phyloP scores from a whole-genome alignment of 1,140 invertebrate genomes.

The Aricia agestis region DNA sequence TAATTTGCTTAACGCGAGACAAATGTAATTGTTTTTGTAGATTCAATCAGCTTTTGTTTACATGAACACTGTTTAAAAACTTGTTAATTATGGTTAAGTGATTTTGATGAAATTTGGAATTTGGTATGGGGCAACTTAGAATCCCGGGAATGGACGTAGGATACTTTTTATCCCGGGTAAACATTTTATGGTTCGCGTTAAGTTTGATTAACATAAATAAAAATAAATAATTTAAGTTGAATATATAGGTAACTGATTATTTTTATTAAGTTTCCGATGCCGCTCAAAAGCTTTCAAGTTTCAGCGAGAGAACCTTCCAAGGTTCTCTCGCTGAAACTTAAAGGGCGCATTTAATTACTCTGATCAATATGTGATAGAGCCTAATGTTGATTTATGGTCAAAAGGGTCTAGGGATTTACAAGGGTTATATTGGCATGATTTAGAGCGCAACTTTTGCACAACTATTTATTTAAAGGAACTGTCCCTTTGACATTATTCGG shows the following conservation, averaged over 20 bases:
- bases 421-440: slow-evolving; percentile 9
- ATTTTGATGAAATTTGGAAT: too few species aligned
- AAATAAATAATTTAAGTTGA: too few species aligned
- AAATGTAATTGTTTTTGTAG: background rate
- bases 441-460: slow-evolving; percentile 9
- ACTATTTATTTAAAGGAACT: slow-evolving; percentile 12
- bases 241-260: too few species aligned
- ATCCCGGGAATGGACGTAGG: too few species aligned
- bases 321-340: background rate
- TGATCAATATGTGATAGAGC: slow-evolving; percentile 6
- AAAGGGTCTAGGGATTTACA: slow-evolving; percentile 12
- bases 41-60: background rate
- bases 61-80: too few species aligned
- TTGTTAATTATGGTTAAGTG: too few species aligned
- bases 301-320: too few species aligned
- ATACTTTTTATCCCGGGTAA: too few species aligned
- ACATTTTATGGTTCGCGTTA: too few species aligned
- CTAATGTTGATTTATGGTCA: slow-evolving; percentile 11
- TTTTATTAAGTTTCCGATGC: too few species aligned
- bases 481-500: background rate
- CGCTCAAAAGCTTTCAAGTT: background rate
- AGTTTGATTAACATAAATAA: too few species aligned
- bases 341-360: slow-evolving; percentile 2
- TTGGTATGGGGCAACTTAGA: too few species aligned
- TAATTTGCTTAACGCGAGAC: background rate